phyloP scores from a whole-genome alignment of 2,797 vertebrate species.

The Tamandua tetradactyla region DNA sequence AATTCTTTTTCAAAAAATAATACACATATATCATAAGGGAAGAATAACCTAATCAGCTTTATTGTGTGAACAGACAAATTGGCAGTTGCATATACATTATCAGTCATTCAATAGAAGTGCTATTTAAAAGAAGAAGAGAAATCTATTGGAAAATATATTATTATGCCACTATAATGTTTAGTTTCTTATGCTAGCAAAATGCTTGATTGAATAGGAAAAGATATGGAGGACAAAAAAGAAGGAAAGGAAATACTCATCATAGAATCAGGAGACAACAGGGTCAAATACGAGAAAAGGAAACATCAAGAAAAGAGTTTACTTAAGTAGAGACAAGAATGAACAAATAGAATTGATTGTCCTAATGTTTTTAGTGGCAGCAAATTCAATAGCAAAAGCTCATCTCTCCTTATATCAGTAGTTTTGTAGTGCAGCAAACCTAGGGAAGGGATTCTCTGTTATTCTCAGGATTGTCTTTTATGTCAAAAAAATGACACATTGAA shows the following conservation, averaged over 20 bases:
- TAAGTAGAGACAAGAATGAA: neutral
- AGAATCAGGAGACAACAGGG: neutral
- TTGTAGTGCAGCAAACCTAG: neutral
- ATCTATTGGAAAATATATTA: neutral
- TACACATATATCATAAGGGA: neutral
- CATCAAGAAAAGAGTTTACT: neutral
- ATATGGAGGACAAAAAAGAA: neutral
- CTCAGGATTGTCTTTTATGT: neutral
- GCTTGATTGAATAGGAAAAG: slow-evolving; percentile 9
- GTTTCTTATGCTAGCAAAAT: neutral
- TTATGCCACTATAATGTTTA: neutral
- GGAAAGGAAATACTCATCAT: neutral
- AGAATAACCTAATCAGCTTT: neutral
- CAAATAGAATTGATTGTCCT: neutral
- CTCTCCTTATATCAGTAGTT: neutral
- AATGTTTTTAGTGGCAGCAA: slow-evolving; percentile 7
- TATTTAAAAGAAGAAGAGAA: neutral
- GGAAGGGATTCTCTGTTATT: neutral
- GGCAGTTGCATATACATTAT: neutral
- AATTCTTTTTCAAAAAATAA: neutral
- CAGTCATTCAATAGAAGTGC: neutral
- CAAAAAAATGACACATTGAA: neutral
- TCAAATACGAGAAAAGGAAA: slow-evolving; percentile 28
- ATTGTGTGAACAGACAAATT: neutral
- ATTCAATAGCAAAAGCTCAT: slow-evolving; percentile 34